Evolutionary conservation across 2,113 vertebrate genomes (phyloP), one percentile per base, ranked within the genome.

Genomic region (Barbus barbus): DNA sequence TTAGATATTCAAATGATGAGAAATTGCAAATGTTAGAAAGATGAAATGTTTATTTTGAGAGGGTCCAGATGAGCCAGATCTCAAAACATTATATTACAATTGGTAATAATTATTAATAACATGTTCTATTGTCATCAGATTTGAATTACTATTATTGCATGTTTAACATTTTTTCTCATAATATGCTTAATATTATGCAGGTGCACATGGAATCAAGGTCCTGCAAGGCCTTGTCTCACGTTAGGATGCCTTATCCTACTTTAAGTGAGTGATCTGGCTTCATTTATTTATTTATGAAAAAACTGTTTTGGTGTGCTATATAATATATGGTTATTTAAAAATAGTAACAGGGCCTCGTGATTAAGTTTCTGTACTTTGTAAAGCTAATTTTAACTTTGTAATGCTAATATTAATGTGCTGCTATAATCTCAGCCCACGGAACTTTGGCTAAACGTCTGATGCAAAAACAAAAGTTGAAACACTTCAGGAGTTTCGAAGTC

Each of bases 1-100:
- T 76, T 67, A 75, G 81, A 67, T 87, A 87, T 87, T 85, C 51
- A 83, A 81, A 81, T 71, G 13, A 26, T 69, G 78, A 24, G 7
- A 61, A 85, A 83, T 83, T 85, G 78, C 67, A 87, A 78, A 38
- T 58, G 26, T 67, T 48, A 69, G 67, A 46, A 6, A 1, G 58
- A 82, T 84, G 14, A 87, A 83, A 79, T 26, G 26, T 83, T 44
- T 7, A 73, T 16, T 56, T 36, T 46, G 3, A 44, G 20, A 65
- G 9, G 24, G 26, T 48, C 18, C 41, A 18, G 61, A 63, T 63
- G 38, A 33, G 61, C 51, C 67, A 14, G 48, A 48, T 46, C 44
- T 48, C 3, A 76, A 76, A 36, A 63, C 58, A 63, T 26, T 12
- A 60, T 78, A 14, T 44, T 78, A 26, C 22, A 41, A 22, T 36